Base-by-base conservation (phyloP, 2,113 vertebrate genomes). In the Noctilio leporinus region DNA sequence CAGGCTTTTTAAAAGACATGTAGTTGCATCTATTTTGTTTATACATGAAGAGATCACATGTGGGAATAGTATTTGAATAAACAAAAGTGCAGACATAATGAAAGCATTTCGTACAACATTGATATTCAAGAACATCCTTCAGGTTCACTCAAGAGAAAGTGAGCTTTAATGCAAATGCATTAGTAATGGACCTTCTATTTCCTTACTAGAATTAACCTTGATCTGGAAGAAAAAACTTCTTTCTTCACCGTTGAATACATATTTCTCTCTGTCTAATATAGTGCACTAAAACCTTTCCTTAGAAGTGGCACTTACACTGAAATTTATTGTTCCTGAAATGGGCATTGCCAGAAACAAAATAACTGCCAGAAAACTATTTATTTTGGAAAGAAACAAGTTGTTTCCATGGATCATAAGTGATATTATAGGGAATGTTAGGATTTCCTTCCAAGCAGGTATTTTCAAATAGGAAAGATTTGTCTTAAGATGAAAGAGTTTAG, bases 141-240 rank as follows among this genome's bases (percentile, higher is more conserved):
- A 45, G 51, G 45, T 78, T 94, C 93, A 72, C 51, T 95, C 51
- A n/a, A 67, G 89, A 96, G 89, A 86, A 96, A 93, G 88, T 85
- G 59, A 97, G 93, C 62, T 80, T 81, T 64, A 77, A 92, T 51
- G 67, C 93, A 64, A 55, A 93, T 59, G 89, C 53, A 90, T 94
- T 87, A 83, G 93, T 94, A 83, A 93, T 87, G 69, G 83, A 81
- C 86, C 89, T 97, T 92, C 86, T 95, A 83, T 92, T 94, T 96
- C 76, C 93, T 96, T 96, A 90, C 82, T 96, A 90, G 92, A 94
- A 93, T 94, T 95, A 96, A 94, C 92, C 96, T 96, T 89, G 73
- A 92, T 97, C 86, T 91, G 86, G 75, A 95, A 96, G 93, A 95
- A 92, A 94, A 81, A 95, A 83, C 43, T 30, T 43, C 85, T 94